These are phyloP conservation scores for Aphelinus atriplicis DNA, from an alignment of 1,140 invertebrate genomes.

Conservation along the genomic window DNA sequence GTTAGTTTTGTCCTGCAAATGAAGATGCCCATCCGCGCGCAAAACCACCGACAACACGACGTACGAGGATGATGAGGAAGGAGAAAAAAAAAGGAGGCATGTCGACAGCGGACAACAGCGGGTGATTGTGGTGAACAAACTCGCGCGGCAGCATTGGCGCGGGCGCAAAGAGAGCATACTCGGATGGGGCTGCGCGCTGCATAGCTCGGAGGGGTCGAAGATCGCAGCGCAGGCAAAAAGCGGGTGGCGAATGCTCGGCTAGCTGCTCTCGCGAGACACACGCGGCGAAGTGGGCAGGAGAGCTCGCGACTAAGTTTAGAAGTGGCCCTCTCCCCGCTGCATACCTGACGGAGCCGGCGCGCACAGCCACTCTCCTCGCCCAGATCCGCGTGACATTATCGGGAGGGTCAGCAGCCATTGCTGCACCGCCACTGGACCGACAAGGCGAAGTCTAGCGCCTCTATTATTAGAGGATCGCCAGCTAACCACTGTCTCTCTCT, in stretches of 20 bases:
- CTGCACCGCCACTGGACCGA: slow-evolving; percentile 15
- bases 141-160: too few relatives aligned
- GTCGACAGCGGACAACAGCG: too few relatives aligned
- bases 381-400: slow-evolving; percentile 60
- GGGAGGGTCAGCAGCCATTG: slow-evolving; percentile 43
- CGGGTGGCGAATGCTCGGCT: not conserved
- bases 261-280: too few relatives aligned
- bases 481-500: not conserved
- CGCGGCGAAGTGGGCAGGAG: slow-evolving; percentile 18
- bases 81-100: too few relatives aligned
- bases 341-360: slow-evolving; percentile 19
- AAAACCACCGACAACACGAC: too few relatives aligned
- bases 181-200: too few relatives aligned
- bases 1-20: too few relatives aligned
- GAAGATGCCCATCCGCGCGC: too few relatives aligned
- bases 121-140: too few relatives aligned
- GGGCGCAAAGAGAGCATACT: too few relatives aligned
- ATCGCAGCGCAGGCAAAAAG: slow-evolving; percentile 9
- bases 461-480: slow-evolving; percentile 31
- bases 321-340: slow-evolving; percentile 16
- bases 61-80: too few relatives aligned
- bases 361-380: slow-evolving; percentile 53
- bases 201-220: slow-evolving; percentile 9
- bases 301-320: slow-evolving; percentile 60
- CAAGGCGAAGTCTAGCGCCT: slow-evolving; percentile 25